A percentile compares a stretch with the other conserved stretches of the same genome.
Evolutionary conservation across 2,888 invertebrate genomes (phyloP).

Genomic region (Poecilus cupreus): DNA sequence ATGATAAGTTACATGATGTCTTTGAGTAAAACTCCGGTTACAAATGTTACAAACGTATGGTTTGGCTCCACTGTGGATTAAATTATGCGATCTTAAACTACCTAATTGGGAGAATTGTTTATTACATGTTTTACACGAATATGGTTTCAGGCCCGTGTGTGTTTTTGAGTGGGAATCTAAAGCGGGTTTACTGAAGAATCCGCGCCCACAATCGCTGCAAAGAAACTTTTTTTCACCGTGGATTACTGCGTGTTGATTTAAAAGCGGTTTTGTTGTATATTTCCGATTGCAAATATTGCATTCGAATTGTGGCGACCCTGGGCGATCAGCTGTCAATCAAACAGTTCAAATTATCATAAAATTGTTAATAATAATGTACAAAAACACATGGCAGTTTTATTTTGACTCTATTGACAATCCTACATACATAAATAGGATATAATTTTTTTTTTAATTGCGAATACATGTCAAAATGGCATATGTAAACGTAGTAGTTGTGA

Average conservation of each 20-base stretch:
- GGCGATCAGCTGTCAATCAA: neutral
- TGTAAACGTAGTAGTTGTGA: no score
- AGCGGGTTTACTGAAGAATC: constrained; percentile 24
- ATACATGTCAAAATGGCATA: no score
- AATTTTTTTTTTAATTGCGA: no score
- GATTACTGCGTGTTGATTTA: constrained; percentile 40
- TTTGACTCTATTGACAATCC: no score
- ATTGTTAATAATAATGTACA: no score
- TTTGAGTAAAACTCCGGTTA: constrained; percentile 40
- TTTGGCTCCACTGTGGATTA: constrained; percentile 28
- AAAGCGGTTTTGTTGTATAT: neutral
- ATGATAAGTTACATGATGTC: constrained; percentile 52
- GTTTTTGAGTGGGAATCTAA: constrained; percentile 38
- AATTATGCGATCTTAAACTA: constrained; percentile 16
- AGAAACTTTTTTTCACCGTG: constrained; percentile 59
- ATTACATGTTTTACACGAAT: constrained; percentile 16
- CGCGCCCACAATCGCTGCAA: constrained; percentile 60
- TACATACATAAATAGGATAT: no score
- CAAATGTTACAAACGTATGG: constrained; percentile 43
- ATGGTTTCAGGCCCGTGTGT: constrained; percentile 40
- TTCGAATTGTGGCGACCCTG: no score
- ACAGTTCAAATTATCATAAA: no score
- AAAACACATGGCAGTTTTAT: no score
- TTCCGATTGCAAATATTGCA: neutral
- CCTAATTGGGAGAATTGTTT: constrained; percentile 46